phyloP scores from a whole-genome alignment of 2,888 invertebrate species.

The Pelosia muscerda region DNA sequence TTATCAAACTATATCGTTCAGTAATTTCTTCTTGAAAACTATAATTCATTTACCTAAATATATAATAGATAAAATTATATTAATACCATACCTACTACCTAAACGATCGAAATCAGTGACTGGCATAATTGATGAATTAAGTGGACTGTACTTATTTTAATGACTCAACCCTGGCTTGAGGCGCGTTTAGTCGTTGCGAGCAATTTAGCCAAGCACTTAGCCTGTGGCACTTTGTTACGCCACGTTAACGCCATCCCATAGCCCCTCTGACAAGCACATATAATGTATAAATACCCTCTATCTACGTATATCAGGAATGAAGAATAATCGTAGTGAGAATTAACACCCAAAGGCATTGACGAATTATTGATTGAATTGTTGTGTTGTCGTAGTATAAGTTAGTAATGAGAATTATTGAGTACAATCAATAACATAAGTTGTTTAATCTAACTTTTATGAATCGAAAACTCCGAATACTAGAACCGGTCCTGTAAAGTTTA shows the following conservation, averaged over 20 bases:
- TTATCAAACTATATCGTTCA: too few relatives aligned
- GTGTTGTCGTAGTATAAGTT: background rate
- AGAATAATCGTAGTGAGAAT: slow-evolving; percentile 23
- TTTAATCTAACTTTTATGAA: background rate
- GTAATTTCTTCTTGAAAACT: too few relatives aligned
- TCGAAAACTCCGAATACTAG: background rate
- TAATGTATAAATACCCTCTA: slow-evolving; percentile 41
- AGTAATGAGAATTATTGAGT: background rate
- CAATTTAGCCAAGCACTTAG: slow-evolving; percentile 76
- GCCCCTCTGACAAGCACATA: slow-evolving; percentile 47
- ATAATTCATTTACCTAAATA: background rate
- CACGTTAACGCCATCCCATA: slow-evolving; percentile 64
- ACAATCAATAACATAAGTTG: too few relatives aligned
- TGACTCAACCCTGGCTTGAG: slow-evolving; percentile 41
- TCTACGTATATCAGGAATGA: slow-evolving; percentile 28
- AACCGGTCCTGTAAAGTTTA: too few relatives aligned
- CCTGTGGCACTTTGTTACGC: slow-evolving; percentile 67
- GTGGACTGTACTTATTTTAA: slow-evolving; percentile 38
- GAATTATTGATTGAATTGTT: slow-evolving; percentile 33
- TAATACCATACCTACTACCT: background rate
- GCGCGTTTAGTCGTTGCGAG: slow-evolving; percentile 63
- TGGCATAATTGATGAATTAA: slow-evolving; percentile 27
- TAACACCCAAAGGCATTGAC: slow-evolving; percentile 38
- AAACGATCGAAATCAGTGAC: slow-evolving; percentile 8
- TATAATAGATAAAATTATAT: background rate